These are phyloP conservation scores for Acleris sparsana DNA, from an alignment of 2,888 invertebrate genomes.

Conservation along the genomic window DNA sequence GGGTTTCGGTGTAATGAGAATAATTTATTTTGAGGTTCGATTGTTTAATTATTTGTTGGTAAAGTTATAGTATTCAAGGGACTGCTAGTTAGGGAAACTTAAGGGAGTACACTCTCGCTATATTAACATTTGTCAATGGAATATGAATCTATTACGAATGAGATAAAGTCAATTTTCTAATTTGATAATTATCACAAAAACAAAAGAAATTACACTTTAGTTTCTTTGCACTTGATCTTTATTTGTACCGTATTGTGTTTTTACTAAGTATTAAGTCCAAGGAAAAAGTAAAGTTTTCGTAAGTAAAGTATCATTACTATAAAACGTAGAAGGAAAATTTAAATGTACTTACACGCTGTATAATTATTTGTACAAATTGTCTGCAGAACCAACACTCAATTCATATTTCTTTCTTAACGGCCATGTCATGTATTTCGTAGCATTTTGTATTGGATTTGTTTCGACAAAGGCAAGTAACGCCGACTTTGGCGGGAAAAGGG, in stretches of 20 bases:
- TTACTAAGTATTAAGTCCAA: too few relatives aligned
- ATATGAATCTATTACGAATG: too few relatives aligned
- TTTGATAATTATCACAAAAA: too few relatives aligned
- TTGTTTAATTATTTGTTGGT: neutral
- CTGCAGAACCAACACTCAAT: constrained; percentile 11
- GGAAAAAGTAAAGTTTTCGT: too few relatives aligned
- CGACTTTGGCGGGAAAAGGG: constrained; percentile 29
- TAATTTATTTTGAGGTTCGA: neutral
- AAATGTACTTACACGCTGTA: neutral
- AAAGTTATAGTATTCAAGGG: too few relatives aligned
- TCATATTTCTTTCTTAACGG: constrained; percentile 15
- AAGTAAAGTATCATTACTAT: neutral
- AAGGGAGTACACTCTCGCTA: too few relatives aligned
- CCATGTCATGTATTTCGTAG: constrained; percentile 25
- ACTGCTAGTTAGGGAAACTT: too few relatives aligned
- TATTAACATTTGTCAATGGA: too few relatives aligned
- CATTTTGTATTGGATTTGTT: constrained; percentile 36
- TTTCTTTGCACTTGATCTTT: too few relatives aligned
- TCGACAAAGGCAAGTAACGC: constrained; percentile 33
- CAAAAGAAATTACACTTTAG: too few relatives aligned
- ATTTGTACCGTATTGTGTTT: too few relatives aligned
- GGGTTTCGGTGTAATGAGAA: constrained; percentile 7
- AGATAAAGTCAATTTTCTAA: too few relatives aligned
- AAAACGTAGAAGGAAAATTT: neutral
- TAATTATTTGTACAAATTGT: neutral